Conservation (phyloP, 2,888 invertebrate species). For the Amphipyra berbera region DNA sequence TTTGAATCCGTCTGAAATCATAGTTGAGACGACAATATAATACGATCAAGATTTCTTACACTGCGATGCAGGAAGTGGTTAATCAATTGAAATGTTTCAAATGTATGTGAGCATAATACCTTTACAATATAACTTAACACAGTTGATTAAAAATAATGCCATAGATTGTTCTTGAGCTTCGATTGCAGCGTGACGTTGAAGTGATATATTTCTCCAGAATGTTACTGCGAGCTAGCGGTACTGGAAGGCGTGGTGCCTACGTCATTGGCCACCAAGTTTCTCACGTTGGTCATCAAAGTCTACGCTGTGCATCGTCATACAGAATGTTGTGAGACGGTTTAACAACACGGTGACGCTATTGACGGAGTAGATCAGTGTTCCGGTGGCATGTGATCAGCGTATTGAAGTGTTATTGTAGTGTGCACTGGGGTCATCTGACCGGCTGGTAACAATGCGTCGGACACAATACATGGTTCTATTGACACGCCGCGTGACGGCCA, state of each 20-base stretch:
- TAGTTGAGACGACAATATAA: too few species aligned
- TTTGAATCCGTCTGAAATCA: too few species aligned
- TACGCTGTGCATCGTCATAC: slow-evolving; percentile 39
- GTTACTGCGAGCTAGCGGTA: slow-evolving; percentile 6
- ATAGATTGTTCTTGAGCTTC: neutral
- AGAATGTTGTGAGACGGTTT: slow-evolving; percentile 26
- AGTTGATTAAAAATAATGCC: neutral
- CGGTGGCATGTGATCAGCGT: slow-evolving; percentile 67
- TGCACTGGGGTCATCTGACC: slow-evolving; percentile 78
- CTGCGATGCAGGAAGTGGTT: too few species aligned
- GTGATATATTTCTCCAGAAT: slow-evolving; percentile 25
- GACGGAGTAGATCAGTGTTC: slow-evolving; percentile 54
- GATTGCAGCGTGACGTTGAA: neutral
- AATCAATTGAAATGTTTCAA: too few species aligned
- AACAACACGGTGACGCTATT: slow-evolving; percentile 46
- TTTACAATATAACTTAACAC: too few species aligned
- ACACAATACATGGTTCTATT: slow-evolving; percentile 73
- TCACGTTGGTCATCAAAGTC: slow-evolving; percentile 35
- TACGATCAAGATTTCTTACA: too few species aligned
- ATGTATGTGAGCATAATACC: too few species aligned
- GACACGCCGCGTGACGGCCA: slow-evolving; percentile 65
- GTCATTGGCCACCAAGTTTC: slow-evolving; percentile 34
- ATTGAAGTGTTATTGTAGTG: slow-evolving; percentile 71
- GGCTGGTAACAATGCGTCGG: slow-evolving; percentile 71
- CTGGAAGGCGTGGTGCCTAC: slow-evolving; percentile 42